These are phyloP conservation scores for Falcunculus frontatus DNA, from an alignment of 2,113 vertebrate genomes.

Conservation along the genomic window DNA sequence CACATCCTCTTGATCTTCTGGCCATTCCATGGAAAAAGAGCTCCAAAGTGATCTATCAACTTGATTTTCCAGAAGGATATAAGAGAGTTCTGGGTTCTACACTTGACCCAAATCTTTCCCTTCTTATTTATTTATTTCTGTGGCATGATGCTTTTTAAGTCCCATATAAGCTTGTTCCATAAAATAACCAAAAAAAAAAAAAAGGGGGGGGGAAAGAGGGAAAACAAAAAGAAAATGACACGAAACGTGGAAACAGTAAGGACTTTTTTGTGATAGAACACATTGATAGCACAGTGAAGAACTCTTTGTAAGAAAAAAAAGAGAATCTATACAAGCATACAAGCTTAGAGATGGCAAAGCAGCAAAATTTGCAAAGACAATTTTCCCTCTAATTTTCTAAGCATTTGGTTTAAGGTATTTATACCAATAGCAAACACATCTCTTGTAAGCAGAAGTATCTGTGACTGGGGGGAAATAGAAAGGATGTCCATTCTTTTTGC, in stretches of 20 bases:
- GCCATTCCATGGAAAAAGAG: neutral
- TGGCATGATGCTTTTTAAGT: neutral
- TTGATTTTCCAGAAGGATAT: neutral
- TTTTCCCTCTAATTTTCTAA: neutral
- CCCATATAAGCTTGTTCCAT: neutral
- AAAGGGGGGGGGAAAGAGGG: accelerated
- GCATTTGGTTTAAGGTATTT: neutral
- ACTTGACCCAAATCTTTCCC: neutral
- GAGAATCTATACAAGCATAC: neutral
- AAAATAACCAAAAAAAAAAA: neutral
- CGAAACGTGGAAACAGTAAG: neutral
- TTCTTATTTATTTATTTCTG: neutral
- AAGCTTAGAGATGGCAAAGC: neutral
- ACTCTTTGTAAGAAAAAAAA: neutral
- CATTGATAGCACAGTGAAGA: neutral
- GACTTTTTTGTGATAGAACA: neutral
- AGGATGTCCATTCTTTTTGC: neutral
- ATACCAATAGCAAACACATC: neutral
- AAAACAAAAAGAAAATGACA: neutral
- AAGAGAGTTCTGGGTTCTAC: neutral
- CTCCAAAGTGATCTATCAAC: neutral
- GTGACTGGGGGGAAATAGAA: neutral
- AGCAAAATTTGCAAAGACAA: neutral
- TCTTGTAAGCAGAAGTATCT: neutral
- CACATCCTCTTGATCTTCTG: neutral